A percentile compares a stretch with the other conserved stretches of the same genome.
These are phyloP conservation scores for Drosophila yooni DNA, from an alignment of 2,888 invertebrate species.

Conservation along the genomic window DNA sequence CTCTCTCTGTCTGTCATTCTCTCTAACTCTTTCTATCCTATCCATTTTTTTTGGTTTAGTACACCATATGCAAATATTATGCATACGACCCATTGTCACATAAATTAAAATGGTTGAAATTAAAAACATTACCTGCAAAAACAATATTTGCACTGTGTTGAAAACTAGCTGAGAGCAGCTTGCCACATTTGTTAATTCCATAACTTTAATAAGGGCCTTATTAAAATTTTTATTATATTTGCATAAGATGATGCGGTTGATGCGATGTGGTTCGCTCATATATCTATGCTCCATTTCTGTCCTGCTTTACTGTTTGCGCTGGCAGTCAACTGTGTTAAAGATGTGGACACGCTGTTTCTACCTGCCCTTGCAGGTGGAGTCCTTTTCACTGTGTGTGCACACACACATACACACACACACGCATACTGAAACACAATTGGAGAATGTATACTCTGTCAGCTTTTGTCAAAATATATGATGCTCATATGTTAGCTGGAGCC, in stretches of 20 bases:
- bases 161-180: slow-evolving; percentile 21
- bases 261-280: neutral
- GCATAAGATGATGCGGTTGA: slow-evolving; percentile 17
- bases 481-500: slow-evolving; percentile 69
- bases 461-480: slow-evolving; percentile 74
- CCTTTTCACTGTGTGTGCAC: slow-evolving; percentile 34
- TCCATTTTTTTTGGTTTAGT: neutral
- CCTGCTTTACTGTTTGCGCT: slow-evolving; percentile 48
- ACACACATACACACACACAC: slow-evolving; percentile 6
- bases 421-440: slow-evolving; percentile 10
- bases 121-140: slow-evolving; percentile 27
- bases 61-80: slow-evolving; percentile 43
- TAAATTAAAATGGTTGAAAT: slow-evolving; percentile 36
- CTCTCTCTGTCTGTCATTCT: neutral
- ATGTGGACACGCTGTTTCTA: slow-evolving; percentile 45
- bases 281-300: slow-evolving; percentile 14
- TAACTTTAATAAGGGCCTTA: slow-evolving; percentile 65
- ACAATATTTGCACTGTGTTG: slow-evolving; percentile 46
- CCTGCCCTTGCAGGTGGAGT: slow-evolving; percentile 27
- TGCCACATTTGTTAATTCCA: slow-evolving; percentile 36
- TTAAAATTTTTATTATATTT: slow-evolving; percentile 54
- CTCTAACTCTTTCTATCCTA: neutral
- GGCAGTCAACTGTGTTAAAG: slow-evolving; percentile 60
- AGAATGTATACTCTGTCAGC: slow-evolving; percentile 40
- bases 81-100: slow-evolving; percentile 37